These are phyloP conservation scores for Acrobasis consociella DNA, from an alignment of 2,888 invertebrate genomes.

Conservation along the genomic window DNA sequence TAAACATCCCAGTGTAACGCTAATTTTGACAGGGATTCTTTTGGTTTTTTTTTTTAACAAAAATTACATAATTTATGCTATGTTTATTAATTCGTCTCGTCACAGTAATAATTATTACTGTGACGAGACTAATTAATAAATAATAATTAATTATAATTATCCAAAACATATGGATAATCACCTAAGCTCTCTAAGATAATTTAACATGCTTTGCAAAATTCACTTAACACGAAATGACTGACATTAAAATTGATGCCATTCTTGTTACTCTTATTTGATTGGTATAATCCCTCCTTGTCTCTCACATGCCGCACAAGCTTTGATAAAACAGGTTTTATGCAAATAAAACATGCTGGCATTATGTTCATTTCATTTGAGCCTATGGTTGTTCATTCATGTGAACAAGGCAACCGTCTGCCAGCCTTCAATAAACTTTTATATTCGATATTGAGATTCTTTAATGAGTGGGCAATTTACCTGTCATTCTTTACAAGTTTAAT, in stretches of 20 bases:
- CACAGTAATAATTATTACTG: no score
- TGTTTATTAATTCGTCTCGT: no score
- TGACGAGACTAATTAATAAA: no score
- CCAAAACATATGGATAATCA: no score
- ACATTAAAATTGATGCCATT: background rate
- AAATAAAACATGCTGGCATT: conserved; percentile 53
- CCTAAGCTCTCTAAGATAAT: no score
- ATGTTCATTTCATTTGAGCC: conserved; percentile 49
- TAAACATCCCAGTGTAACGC: no score
- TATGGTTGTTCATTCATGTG: conserved; percentile 56
- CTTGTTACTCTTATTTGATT: background rate
- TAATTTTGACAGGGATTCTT: no score
- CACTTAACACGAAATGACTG: conserved; percentile 8
- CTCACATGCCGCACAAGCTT: conserved; percentile 22
- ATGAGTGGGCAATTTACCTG: background rate
- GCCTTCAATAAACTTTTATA: background rate
- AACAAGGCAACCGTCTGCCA: conserved; percentile 12
- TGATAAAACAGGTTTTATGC: conserved; percentile 45
- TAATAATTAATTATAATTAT: no score
- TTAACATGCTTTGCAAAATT: conserved; percentile 12
- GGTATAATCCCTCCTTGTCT: conserved; percentile 19
- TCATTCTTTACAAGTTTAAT: background rate
- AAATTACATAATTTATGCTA: no score
- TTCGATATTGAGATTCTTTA: background rate
- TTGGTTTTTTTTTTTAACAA: no score